A percentile compares a stretch with the other conserved stretches of the same genome.
Evolutionary conservation across 2,113 vertebrate species (phyloP).

Genomic region (Microcebus murinus): DNA sequence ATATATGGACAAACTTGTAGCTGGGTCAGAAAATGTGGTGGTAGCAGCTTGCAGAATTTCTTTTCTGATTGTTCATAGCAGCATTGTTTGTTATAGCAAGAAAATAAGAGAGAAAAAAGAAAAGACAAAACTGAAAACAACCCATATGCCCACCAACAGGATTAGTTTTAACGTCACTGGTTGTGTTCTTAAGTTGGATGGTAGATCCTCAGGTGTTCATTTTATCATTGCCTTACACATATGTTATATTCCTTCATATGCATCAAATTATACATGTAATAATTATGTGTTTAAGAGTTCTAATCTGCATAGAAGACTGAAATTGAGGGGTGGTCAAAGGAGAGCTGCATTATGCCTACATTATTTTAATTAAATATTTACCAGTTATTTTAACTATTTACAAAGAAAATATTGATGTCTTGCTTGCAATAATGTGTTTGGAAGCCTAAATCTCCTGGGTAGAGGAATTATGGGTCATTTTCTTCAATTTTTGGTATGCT

Average conservation of each 20-base stretch:
- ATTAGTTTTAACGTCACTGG: background rate
- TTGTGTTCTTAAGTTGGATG: background rate
- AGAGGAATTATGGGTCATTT: conserved; percentile 7
- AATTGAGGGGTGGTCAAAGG: background rate
- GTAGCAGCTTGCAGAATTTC: background rate
- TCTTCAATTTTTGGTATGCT: background rate
- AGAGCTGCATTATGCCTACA: background rate
- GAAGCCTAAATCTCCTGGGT: background rate
- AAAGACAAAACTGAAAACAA: background rate
- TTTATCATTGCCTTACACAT: background rate
- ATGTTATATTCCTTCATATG: background rate
- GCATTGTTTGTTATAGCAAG: background rate
- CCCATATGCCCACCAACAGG: background rate
- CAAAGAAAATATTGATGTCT: background rate
- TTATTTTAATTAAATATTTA: conserved; percentile 35
- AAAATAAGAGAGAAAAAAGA: too few species aligned
- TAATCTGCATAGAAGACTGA: background rate
- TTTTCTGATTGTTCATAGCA: background rate
- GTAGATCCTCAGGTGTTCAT: background rate
- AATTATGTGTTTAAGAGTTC: background rate
- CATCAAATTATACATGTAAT: background rate
- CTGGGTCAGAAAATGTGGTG: background rate
- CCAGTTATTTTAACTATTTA: conserved; percentile 15
- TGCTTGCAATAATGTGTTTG: background rate
- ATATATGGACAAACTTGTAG: background rate